These are phyloP conservation scores for Pseudococcus viburni DNA, from an alignment of 2,888 invertebrate species.

Conservation along the genomic window DNA sequence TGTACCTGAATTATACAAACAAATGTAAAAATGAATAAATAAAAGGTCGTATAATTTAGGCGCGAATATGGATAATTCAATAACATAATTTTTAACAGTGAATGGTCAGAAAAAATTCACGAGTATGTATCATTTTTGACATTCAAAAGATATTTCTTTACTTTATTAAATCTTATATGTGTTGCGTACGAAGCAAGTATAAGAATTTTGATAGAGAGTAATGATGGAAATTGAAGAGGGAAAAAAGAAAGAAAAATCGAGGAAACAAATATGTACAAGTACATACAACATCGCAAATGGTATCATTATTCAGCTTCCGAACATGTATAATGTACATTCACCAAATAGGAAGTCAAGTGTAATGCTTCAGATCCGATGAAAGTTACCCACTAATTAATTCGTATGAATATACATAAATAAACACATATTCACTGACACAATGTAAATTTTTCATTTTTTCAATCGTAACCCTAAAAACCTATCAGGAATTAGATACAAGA, in stretches of 20 bases:
- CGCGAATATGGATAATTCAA: too few relatives aligned
- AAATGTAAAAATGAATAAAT: neutral
- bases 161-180: neutral
- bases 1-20: neutral
- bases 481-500: neutral
- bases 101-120: too few relatives aligned
- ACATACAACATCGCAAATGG: neutral
- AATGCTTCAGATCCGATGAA: conserved; percentile 37
- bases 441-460: neutral
- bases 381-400: conserved; percentile 33
- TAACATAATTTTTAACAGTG: too few relatives aligned
- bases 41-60: neutral
- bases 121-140: too few relatives aligned
- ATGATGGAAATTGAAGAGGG: neutral
- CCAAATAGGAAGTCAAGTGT: conserved; percentile 34
- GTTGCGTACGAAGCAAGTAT: too few relatives aligned
- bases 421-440: neutral
- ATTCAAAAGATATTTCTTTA: too few relatives aligned
- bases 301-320: conserved; percentile 23
- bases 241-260: neutral
- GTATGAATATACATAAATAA: neutral
- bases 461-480: neutral
- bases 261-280: neutral
- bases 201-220: neutral
- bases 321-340: neutral